Evolutionary conservation across 2,113 vertebrate species (phyloP), one percentile per base, ranked within the genome.

Genomic region (Silurus glanis): DNA sequence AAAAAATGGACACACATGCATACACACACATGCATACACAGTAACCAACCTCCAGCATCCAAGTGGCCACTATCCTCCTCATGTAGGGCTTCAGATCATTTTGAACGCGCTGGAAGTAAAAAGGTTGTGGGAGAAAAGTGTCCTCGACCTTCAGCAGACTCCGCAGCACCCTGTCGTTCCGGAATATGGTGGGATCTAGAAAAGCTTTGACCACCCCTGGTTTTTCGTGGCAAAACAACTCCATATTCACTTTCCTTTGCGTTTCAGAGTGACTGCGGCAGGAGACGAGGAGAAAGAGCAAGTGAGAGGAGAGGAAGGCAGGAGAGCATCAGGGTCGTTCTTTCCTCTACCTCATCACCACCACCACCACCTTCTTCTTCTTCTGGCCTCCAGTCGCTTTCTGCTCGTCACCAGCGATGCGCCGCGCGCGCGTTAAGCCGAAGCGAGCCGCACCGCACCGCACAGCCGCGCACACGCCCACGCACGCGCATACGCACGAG

Each of bases 101-200:
- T 95, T 99, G 98, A 76, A 98, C 95, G 91, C 96, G 95, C 88
- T 97, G 96, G 94, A 98, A 99, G 91, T 98, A 98, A 55, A 96
- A 96, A 88, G 96, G 95, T 1, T 94, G 96, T 7, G 97, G 97
- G 85, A 98, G 94, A 94, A 97, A 99, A 87, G 94, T 94, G 90
- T 99, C 97, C 93, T 99, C 97, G 79, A 97, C 91, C 55, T 94
- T 96, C 90, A 99, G 92, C 93, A 99, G 91, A 90, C 96, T 97
- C 91, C 96, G 96, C 94, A 99, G 89, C 81, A 98, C 96, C 92
- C 97, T 96, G 91, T 97, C 96, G 87, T 99, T 96, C 88, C 90
- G 92, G n/a, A 97, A 95, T 91, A 98, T 95, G 92, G 93, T 96
- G 87, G 95, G 95, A 94, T 98, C 98, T 53, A 93, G 94, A 92